Evolutionary conservation across 92 coral and sea anemone species (phyloP), one percentile per base, ranked within the genome.

Genomic region (Bergia puertoricense): DNA sequence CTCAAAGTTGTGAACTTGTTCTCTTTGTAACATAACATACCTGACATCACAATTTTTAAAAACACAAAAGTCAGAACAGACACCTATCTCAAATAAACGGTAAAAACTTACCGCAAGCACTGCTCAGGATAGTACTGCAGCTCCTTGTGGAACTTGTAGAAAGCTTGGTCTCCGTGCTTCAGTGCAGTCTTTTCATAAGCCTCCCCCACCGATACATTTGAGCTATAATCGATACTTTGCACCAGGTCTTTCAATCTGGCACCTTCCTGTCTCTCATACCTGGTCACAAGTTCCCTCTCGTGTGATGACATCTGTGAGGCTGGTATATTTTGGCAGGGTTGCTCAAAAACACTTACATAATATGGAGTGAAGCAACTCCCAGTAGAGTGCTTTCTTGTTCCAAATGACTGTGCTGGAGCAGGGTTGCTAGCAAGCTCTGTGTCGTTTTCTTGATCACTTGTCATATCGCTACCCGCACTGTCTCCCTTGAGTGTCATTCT

Each of bases 91-190:
- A 43, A 37, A 6, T 8, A 54, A 10, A 51, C 57, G 1, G 15
- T 22, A 81, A 5, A 9, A 23, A 36, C 86, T 30, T 84, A 96
- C 99, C 99, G 94, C 73, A 96, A 69, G 72, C 98, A 95, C 79
- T 96, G 99, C 41, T 94, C 82, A 36, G 98, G 95, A 75, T 89
- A 96, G 7, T 86, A 85, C 36, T 93, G 92, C 43, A 96, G 23
- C 74, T 90, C 88, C 80, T 96, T 96, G 43, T 89, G 88, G 71
- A 96, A 95, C 85, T 92, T 96, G 85, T 95, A 94, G 74, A 96
- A 96, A 0, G 91, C 93, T 82, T 91, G 90, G 82, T 97, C 95
- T 0, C 98, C 99, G 81, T 97, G 98, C 15, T 91, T 91, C 2
- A 96, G 94, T 23, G 77, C 43, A 11, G 94, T 79, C 81, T 77